A percentile compares a stretch with the other conserved stretches of the same genome.
Conservation (phyloP, 1,140 invertebrate genomes). For the fruit fly (Drosophila melanogaster) region Release_6_plus_ISO1_MT NC_004354.4:14656001-14656500, state of each 20-base stretch:
- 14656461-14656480: too few species aligned
- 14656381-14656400: background rate
- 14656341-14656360: conserved; percentile 24
- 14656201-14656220: conserved; percentile 27
- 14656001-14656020: conserved; percentile 24
- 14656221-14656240: conserved; percentile 44
- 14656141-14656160: background rate
- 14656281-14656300: conserved; percentile 25
- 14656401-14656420: background rate
- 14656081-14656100: conserved; percentile 25
- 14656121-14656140: conserved; percentile 1
- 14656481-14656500: too few species aligned
- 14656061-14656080: conserved; percentile 79
- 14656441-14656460: too few species aligned
- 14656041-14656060: conserved; percentile 65
- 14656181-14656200: conserved; percentile 4
- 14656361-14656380: conserved; percentile 1
- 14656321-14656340: conserved; percentile 75
- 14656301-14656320: conserved; percentile 59
- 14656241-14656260: conserved; percentile 31
- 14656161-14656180: background rate
- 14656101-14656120: background rate
- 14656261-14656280: conserved; percentile 27
- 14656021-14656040: conserved; percentile 52
- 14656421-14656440: too few species aligned